These are phyloP conservation scores for Acholoe squamosa DNA, from an alignment of 2,888 invertebrate species.

Conservation along the genomic window DNA sequence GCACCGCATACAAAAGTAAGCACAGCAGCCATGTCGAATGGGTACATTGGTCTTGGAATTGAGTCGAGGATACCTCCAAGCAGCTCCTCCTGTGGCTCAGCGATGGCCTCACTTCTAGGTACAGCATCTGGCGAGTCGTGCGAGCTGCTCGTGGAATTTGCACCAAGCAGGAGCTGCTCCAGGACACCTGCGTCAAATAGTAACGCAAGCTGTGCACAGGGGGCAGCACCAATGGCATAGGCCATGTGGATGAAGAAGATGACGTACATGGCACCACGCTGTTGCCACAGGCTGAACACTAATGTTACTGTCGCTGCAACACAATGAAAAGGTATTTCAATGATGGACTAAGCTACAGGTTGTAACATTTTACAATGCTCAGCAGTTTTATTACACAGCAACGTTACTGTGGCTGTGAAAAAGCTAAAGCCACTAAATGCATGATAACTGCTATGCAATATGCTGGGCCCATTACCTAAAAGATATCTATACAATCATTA, in stretches of 20 bases:
- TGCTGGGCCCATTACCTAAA: too few species aligned
- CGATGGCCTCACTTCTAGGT: neutral
- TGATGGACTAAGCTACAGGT: too few species aligned
- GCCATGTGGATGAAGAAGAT: slow-evolving; percentile 53
- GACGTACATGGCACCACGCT: neutral
- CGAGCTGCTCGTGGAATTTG: slow-evolving; percentile 15
- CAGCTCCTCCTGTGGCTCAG: neutral
- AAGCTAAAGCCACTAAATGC: neutral
- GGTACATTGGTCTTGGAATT: slow-evolving; percentile 60
- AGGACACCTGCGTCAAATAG: slow-evolving; percentile 53
- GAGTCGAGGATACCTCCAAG: slow-evolving; percentile 17
- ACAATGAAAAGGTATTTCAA: too few species aligned
- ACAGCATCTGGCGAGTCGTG: neutral
- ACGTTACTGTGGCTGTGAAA: neutral
- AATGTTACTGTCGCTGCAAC: slow-evolving; percentile 30
- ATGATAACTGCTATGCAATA: too few species aligned
- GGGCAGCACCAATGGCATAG: slow-evolving; percentile 45
- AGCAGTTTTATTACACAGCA: too few species aligned
- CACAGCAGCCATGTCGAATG: slow-evolving; percentile 59
- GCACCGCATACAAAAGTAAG: slow-evolving; percentile 51
- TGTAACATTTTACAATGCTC: too few species aligned
- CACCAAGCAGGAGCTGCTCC: slow-evolving; percentile 33
- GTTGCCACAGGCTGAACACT: slow-evolving; percentile 37
- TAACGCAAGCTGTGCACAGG: slow-evolving; percentile 44
- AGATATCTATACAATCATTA: too few species aligned